Base-by-base conservation (phyloP, 2,797 vertebrate species). In the Emys orbicularis region DNA sequence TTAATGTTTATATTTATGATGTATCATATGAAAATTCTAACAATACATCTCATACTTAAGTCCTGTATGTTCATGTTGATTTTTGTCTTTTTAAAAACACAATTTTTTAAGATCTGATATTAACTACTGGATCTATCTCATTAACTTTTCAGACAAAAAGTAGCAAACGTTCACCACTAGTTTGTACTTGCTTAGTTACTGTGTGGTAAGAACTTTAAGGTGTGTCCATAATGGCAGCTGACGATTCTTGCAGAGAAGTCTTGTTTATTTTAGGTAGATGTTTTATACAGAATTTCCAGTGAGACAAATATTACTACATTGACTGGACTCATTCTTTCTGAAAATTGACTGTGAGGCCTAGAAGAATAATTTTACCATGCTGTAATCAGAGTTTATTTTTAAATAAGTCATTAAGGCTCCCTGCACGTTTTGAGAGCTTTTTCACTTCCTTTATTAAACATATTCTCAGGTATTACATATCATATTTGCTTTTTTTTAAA, bases 141-240 rank as follows among this genome's bases (percentile, higher is more conserved):
- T 97, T 97, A 97, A 95, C 92, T 98, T 98, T 97, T 97, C 95
- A 97, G 95, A 96, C 96, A 97, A 97, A 94, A 98, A 98, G 95
- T 95, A 74, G 23, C 96, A 79, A 94, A 87, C 90, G 94, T 95
- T 94, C 87, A 89, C 96, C 98, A 98, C 98, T 96, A 96, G 98
- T 98, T 98, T 96, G 97, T 98, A 98, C 98, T 98, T 98, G 98
- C 97, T 98, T 93, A 94, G 97, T 98, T 98, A 98, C 97, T 98
- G 97, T 97, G 97, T 98, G 97, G 98, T 97, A 84, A 98, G 98
- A 98, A 98, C 97, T 98, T 96, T 96, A 98, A 98, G 98, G 98
- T 98, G 98, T 98, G 98, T 98, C 97, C 96, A 98, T 98, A 97
- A 97, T 98, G 98, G 98, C 95, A 96, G 97, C 96, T 97, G 98